phyloP scores from a whole-genome alignment of 2,888 invertebrate genomes.

The Lithodes maja region DNA sequence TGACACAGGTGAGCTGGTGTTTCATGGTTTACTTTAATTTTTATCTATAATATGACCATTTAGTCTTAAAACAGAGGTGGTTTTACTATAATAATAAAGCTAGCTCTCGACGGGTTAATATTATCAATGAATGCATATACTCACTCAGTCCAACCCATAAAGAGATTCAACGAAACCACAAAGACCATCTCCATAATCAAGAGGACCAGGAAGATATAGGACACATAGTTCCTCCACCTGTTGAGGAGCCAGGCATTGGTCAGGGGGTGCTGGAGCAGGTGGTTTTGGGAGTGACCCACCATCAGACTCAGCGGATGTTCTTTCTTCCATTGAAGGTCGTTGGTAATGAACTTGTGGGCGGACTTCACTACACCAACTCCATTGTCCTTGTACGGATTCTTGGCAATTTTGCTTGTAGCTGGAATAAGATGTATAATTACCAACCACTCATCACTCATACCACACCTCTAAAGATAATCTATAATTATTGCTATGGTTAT shows the following conservation, averaged over 20 bases:
- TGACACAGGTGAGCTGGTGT: background rate
- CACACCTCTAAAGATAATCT: no score
- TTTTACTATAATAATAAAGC: background rate
- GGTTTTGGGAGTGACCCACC: slow-evolving; percentile 20
- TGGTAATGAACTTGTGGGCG: slow-evolving; percentile 30
- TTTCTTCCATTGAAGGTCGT: slow-evolving; percentile 44
- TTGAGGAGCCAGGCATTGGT: slow-evolving; percentile 48
- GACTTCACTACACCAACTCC: slow-evolving; percentile 8
- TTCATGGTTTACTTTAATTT: background rate
- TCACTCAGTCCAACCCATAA: slow-evolving; percentile 50
- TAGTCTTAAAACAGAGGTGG: background rate
- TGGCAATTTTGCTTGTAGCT: slow-evolving; percentile 24
- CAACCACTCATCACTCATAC: no score
- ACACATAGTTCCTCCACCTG: slow-evolving; percentile 48
- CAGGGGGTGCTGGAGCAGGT: slow-evolving; percentile 44
- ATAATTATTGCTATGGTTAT: no score
- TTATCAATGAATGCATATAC: background rate
- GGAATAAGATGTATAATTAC: no score
- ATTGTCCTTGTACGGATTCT: slow-evolving; percentile 33
- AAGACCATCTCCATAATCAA: slow-evolving; percentile 39
- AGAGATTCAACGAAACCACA: slow-evolving; percentile 26
- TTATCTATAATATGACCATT: background rate
- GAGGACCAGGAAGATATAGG: slow-evolving; percentile 35
- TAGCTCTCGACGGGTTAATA: no score
- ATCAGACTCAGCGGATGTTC: slow-evolving; percentile 43